Evolutionary conservation across 2,888 invertebrate species (phyloP), one percentile per base, ranked within the genome.

Genomic region (Cryptophagus acutangulus): DNA sequence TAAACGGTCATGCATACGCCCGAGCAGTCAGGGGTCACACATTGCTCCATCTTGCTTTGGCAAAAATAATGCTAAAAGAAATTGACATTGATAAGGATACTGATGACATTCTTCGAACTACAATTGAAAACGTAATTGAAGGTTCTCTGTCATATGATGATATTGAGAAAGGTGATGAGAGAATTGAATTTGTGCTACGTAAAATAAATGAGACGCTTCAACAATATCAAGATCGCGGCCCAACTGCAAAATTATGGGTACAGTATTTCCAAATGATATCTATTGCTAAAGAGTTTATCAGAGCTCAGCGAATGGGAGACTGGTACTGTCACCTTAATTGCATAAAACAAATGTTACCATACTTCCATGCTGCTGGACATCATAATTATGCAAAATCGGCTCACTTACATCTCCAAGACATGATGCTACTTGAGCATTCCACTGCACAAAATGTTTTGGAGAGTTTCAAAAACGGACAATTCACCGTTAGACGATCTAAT

Each of bases 261-360:
- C 62, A 63, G 49, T 66, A 63, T 57, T 63, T 64, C 58, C 12
- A 39, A 17, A 63, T 65, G 62, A 59, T 64, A 3, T 56, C 61
- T 0, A 49, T 67, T 55, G 56, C 53, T n/a, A 63, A 65, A 43
- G 54, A 66, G 15, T 65, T 65, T 46, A 25, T 66, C 45, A 53
- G 55, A 55, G 64, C 65, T 53, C 63, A 66, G 41, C 56, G 65
- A 45, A 56, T 55, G 56, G 61, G 63, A 17, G 58, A 65, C 57
- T 66, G 63, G 61, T 33, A 60, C 55, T 54, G 50, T 41, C 63
- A 66, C 58, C 59, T 63, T 28, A 52, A 56, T 28, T 33, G 52
- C 40, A 48, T 63, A 14, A 48, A 57, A 57, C 48, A 57, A 58
- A 65, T 66, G 61, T 37, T 52, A 31, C 63, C 63, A 52, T 65